Evolutionary conservation across 2,797 vertebrate species (phyloP).

Genomic region (Falco columbarius): DNA sequence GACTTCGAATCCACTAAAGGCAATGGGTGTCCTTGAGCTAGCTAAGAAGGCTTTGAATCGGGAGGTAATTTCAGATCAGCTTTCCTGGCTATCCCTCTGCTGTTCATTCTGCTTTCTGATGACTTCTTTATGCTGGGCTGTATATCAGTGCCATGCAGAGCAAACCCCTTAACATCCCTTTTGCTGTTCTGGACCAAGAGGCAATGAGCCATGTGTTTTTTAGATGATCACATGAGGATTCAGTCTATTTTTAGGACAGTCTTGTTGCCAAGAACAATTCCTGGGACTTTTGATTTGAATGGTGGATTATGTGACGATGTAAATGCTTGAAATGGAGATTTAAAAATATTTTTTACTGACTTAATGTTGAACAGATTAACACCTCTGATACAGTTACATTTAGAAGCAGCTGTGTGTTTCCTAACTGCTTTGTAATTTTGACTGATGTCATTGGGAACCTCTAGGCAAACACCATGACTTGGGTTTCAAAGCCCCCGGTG

Average conservation of each 20-base stretch:
- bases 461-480: not conserved
- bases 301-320: not conserved
- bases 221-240: slow-evolving; percentile 17
- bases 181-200: slow-evolving; percentile 24
- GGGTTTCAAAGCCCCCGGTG: not conserved
- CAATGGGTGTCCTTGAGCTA: slow-evolving; percentile 34
- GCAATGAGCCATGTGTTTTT: slow-evolving; percentile 61
- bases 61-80: not conserved
- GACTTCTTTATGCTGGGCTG: slow-evolving; percentile 19
- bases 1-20: not conserved
- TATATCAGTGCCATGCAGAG: slow-evolving; percentile 34
- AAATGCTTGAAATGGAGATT: slow-evolving; percentile 4
- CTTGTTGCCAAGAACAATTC: slow-evolving; percentile 53
- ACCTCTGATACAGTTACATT: not conserved
- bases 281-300: slow-evolving; percentile 17
- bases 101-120: slow-evolving; percentile 32
- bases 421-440: not conserved
- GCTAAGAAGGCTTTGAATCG: slow-evolving; percentile 33
- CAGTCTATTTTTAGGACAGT: slow-evolving; percentile 52
- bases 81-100: not conserved
- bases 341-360: slow-evolving; percentile 30
- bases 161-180: slow-evolving; percentile 32
- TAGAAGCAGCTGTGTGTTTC: not conserved
- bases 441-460: not conserved
- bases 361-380: not conserved